phyloP scores from a whole-genome alignment of 1,140 invertebrate species.

The Habropoda laboriosa region DNA sequence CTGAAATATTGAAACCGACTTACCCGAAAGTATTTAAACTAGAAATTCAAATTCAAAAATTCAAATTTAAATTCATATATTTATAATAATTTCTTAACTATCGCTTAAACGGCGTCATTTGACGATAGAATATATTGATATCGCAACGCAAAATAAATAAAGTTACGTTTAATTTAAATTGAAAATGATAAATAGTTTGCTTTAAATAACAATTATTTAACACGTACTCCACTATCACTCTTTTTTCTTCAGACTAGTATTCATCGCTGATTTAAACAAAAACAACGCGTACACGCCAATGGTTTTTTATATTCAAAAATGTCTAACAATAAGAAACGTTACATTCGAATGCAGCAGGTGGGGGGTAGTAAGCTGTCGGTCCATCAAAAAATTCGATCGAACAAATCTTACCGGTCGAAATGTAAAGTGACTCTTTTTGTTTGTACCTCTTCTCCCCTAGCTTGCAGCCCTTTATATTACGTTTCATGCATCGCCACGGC shows the following conservation, averaged over 20 bases:
- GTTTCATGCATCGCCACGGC: background rate
- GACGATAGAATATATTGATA: too few relatives aligned
- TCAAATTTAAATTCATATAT: too few relatives aligned
- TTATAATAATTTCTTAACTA: too few relatives aligned
- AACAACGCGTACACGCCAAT: too few relatives aligned
- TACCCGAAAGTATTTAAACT: too few relatives aligned
- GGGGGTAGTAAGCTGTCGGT: too few relatives aligned
- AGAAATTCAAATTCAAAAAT: too few relatives aligned
- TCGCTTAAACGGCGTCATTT: too few relatives aligned
- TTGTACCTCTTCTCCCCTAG: background rate
- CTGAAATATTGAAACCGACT: too few relatives aligned
- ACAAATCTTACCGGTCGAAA: constrained; percentile 11
- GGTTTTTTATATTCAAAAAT: too few relatives aligned
- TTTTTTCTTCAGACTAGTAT: background rate
- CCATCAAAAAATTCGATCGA: background rate
- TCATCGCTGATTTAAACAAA: background rate
- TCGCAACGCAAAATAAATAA: background rate
- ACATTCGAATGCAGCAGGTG: background rate
- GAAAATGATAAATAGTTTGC: background rate
- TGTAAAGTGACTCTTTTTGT: background rate
- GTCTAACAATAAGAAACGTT: background rate
- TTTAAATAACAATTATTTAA: background rate
- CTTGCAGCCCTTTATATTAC: constrained; percentile 19
- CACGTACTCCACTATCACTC: background rate
- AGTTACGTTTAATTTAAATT: background rate